Conservation (phyloP, 2,797 vertebrate species). For the Enteromius anoplus region DNA sequence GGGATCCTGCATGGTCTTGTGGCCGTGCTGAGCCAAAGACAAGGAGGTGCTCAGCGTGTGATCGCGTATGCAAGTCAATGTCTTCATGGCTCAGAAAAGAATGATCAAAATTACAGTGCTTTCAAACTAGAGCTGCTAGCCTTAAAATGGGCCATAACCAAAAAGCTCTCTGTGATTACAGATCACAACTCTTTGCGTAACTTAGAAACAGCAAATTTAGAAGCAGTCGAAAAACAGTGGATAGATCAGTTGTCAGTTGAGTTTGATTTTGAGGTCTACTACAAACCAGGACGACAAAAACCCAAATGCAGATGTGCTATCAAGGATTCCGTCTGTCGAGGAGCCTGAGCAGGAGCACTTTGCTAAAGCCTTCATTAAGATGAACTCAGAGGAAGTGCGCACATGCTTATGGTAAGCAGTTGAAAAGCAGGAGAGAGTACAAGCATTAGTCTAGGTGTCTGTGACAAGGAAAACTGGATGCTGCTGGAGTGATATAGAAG, state of each 20-base stretch:
- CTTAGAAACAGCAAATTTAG: background rate
- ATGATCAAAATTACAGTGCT: conserved; percentile 34
- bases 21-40: conserved; percentile 36
- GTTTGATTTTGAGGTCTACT: background rate
- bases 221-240: too few species aligned
- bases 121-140: too few species aligned
- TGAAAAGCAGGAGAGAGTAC: background rate
- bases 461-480: background rate
- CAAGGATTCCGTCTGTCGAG: too few species aligned
- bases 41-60: conserved; percentile 25
- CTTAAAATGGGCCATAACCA: too few species aligned
- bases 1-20: conserved; percentile 31
- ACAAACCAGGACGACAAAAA: background rate
- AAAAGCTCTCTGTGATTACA: too few species aligned
- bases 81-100: conserved; percentile 30
- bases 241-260: background rate
- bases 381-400: background rate
- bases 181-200: background rate
- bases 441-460: background rate
- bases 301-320: too few species aligned
- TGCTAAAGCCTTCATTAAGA: too few species aligned
- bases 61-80: conserved; percentile 25
- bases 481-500: background rate
- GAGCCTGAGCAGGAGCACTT: too few species aligned
- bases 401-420: background rate